These are phyloP conservation scores for Drosophila suzukii DNA, from an alignment of 1,140 invertebrate species.

Conservation along the genomic window DNA sequence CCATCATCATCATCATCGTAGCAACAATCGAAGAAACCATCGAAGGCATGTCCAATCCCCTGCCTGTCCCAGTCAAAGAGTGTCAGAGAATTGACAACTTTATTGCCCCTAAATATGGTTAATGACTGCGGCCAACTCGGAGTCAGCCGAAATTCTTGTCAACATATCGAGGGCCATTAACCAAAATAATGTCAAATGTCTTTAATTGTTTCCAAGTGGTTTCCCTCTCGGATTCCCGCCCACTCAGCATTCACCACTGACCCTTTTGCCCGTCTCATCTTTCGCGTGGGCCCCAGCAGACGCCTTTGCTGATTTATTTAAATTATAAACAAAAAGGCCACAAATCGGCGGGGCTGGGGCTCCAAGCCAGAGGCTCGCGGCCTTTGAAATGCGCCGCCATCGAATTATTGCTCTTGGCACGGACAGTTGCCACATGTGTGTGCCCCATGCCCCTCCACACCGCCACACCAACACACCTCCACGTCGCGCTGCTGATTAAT, in stretches of 20 bases:
- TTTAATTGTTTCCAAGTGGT: constrained; percentile 75
- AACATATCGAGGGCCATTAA: constrained; percentile 57
- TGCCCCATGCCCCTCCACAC: constrained; percentile 14
- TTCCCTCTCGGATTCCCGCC: constrained; percentile 21
- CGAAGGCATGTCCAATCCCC: constrained; percentile 54
- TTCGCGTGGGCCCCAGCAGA: constrained; percentile 58
- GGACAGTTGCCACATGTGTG: constrained; percentile 71
- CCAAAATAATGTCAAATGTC: constrained; percentile 73
- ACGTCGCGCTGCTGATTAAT: constrained; percentile 59
- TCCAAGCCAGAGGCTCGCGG: constrained; percentile 7
- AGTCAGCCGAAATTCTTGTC: constrained; percentile 46
- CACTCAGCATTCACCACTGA: constrained; percentile 10
- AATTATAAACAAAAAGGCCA: constrained; percentile 59
- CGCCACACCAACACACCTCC: not conserved
- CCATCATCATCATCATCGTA: constrained; percentile 24
- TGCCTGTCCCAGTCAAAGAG: constrained; percentile 34
- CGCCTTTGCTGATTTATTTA: constrained; percentile 64
- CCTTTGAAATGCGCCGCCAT: constrained; percentile 71
- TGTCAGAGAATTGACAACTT: constrained; percentile 70
- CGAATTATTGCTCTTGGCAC: constrained; percentile 73
- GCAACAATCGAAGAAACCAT: constrained; percentile 39
- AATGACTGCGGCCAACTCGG: constrained; percentile 54
- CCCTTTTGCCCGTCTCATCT: constrained; percentile 10
- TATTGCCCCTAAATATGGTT: constrained; percentile 79
- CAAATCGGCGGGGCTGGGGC: constrained; percentile 11